Conservation (phyloP, 2,113 vertebrate species). For the Myrmecophaga tridactyla region DNA sequence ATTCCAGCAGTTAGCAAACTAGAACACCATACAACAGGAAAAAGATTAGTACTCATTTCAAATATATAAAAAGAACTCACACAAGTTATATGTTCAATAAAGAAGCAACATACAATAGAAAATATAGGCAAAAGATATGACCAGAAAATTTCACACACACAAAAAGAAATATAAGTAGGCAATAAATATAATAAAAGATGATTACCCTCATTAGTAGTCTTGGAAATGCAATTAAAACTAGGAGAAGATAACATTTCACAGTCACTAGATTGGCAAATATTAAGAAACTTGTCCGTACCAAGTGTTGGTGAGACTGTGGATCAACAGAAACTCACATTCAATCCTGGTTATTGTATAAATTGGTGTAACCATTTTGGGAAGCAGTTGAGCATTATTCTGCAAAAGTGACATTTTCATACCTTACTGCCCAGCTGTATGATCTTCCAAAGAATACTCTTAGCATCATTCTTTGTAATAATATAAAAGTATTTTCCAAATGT, state of each 20-base stretch:
- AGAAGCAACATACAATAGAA: neutral
- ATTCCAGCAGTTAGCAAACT: too few species aligned
- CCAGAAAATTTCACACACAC: too few species aligned
- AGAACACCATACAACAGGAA: neutral
- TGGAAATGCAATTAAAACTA: neutral
- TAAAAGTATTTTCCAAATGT: neutral
- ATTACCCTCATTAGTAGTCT: neutral
- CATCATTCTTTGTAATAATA: neutral
- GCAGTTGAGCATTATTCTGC: neutral
- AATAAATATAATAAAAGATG: neutral
- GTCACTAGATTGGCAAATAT: neutral
- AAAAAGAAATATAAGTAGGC: neutral
- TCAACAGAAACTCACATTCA: neutral
- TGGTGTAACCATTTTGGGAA: neutral
- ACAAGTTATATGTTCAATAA: neutral
- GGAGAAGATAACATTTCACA: neutral
- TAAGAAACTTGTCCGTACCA: neutral
- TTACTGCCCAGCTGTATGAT: neutral
- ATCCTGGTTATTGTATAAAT: neutral
- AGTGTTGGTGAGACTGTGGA: neutral
- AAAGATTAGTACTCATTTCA: neutral
- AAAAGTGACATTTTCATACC: neutral
- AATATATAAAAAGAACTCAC: neutral
- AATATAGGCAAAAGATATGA: neutral
- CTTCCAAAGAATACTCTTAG: neutral